Evolutionary conservation across 2,888 invertebrate species (phyloP).

Genomic region (Cerceris rybyensis): DNA sequence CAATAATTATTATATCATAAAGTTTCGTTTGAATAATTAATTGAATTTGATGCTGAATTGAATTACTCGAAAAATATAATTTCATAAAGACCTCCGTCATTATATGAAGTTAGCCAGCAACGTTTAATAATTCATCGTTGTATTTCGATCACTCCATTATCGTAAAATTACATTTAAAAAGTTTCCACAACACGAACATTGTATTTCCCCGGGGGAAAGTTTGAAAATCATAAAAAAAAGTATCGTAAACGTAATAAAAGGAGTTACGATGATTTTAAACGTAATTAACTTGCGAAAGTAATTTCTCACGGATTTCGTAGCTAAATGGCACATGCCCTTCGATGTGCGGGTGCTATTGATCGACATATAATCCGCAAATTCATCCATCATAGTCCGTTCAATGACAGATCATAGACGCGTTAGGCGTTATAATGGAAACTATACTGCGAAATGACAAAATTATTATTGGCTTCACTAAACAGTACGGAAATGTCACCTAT

Average conservation of each 20-base stretch:
- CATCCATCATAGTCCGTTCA: constrained; percentile 53
- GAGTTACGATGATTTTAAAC: not conserved
- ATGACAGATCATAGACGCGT: constrained; percentile 44
- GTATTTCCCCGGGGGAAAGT: not conserved
- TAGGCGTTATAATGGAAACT: constrained; percentile 30
- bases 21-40: not conserved
- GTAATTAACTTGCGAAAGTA: constrained; percentile 4
- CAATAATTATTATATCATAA: constrained; percentile 14
- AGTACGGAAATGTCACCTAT: constrained; percentile 22
- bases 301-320: constrained; percentile 40
- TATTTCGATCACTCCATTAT: too few relatives aligned
- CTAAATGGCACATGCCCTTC: constrained; percentile 34
- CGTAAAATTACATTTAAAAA: too few relatives aligned
- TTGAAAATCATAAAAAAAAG: not conserved
- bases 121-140: too few relatives aligned
- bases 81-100: too few relatives aligned
- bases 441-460: constrained; percentile 25
- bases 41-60: too few relatives aligned
- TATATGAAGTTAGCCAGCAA: too few relatives aligned
- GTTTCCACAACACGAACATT: too few relatives aligned
- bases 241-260: not conserved
- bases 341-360: constrained; percentile 41
- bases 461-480: constrained; percentile 23
- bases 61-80: too few relatives aligned
- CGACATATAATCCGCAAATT: constrained; percentile 50